Evolutionary conservation across 2,113 vertebrate species (phyloP), one percentile per base, ranked within the genome.

Genomic region (Gila orcuttii): DNA sequence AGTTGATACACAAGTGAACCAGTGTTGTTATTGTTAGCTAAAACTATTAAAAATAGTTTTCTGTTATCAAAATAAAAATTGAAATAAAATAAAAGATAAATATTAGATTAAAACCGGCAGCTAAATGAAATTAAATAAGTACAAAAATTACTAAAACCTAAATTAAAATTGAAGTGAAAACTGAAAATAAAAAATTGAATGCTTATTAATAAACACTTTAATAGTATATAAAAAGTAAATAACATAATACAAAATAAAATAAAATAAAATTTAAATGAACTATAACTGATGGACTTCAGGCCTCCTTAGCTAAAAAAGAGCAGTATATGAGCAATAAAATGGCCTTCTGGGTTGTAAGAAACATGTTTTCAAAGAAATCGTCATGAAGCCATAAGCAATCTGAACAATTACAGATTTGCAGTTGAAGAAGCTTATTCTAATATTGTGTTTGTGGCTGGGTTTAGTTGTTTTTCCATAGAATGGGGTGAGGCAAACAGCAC

Each of bases 401-500:
- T 62, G 13, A 42, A 80, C 36, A 62, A 64, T 42, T 45, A 42
- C 59, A 45, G 15, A 25, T 6, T 9, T 42, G 11, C 33, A 25
- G 11, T n/a, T 28, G 12, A 42, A n/a, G 23, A 59, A 64, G 4
- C 28, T 1, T 7, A 45, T 57, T 57, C 2, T 33, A n/a, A 25
- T 83, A 45, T 66, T 83, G 45, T 77, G 33, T 75, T 55, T 59
- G 76, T 84, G 81, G 75, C 55, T 62, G 28, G 55, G 23, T 57
- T 52, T 80, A 73, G 71, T 25, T 74, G 60, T 59, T 79, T 79
- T 88, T 76, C 55, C 4, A 21, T 74, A 50, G 68, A 59, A 86
- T 23, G 7, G 68, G 64, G 79, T 79, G 74, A 50, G 69, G 39
- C 52, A 77, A 33, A 87, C 59, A 75, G 84, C 88, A 89, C 88